Evolutionary conservation across 2,113 vertebrate genomes (phyloP).

Genomic region (Chinchilla lanigera): DNA sequence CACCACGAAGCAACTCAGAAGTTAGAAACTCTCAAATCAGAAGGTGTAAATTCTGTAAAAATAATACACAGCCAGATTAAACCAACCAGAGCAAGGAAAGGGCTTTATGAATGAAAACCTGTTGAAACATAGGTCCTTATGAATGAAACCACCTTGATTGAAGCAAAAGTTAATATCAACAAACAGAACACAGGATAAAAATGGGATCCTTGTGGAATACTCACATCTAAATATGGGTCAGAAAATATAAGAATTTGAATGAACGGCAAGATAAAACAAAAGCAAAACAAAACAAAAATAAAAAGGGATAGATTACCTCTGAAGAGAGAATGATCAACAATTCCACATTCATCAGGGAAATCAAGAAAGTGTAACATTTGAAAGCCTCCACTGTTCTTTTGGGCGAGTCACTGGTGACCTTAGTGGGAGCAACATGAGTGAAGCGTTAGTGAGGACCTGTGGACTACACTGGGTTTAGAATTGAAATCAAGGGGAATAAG

Average conservation of each 20-base stretch:
- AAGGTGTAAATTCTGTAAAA: conserved; percentile 31
- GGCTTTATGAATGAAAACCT: conserved; percentile 34
- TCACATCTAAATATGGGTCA: neutral
- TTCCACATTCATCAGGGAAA: neutral
- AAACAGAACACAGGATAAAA: conserved; percentile 46
- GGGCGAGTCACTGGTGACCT: neutral
- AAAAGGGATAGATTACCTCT: neutral
- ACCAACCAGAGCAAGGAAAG: neutral
- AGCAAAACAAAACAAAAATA: neutral
- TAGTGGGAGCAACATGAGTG: neutral
- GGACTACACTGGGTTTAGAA: neutral
- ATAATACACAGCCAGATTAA: conserved; percentile 47
- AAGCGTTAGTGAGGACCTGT: neutral
- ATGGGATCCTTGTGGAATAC: neutral
- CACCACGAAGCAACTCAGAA: neutral
- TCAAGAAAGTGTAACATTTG: neutral
- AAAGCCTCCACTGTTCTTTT: neutral
- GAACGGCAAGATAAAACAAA: neutral
- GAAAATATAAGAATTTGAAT: conserved; percentile 17
- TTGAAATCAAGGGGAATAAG: neutral
- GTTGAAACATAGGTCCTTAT: conserved; percentile 45
- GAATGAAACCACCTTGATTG: conserved; percentile 35
- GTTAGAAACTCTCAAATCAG: conserved; percentile 28
- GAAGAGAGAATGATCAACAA: neutral
- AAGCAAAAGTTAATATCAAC: conserved; percentile 41